A percentile compares a stretch with the other conserved stretches of the same genome.
phyloP scores from a whole-genome alignment of 2,113 vertebrate species.

The Geothlypis trichas region DNA sequence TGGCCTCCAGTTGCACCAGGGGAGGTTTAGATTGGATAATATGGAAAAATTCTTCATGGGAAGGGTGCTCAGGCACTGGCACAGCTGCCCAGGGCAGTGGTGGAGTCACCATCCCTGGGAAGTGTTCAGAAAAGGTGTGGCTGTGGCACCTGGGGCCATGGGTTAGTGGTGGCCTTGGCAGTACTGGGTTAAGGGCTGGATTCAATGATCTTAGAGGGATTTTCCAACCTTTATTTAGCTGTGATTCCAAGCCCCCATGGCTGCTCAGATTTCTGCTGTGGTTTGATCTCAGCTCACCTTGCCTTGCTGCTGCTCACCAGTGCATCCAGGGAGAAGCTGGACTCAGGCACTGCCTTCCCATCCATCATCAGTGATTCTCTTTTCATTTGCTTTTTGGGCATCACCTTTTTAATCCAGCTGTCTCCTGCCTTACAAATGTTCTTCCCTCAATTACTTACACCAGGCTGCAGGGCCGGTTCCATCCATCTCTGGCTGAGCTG shows the following conservation, averaged over 20 bases:
- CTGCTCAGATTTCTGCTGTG: neutral
- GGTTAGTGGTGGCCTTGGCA: neutral
- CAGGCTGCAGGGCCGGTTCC: neutral
- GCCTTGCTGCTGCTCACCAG: neutral
- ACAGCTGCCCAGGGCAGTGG: neutral
- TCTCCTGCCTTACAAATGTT: conserved; percentile 49
- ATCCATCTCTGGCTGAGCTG: neutral
- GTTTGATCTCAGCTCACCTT: neutral
- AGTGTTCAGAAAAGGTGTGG: accelerated
- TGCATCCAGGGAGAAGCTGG: neutral
- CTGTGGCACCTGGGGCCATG: neutral
- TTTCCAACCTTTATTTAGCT: neutral
- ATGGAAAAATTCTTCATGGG: neutral
- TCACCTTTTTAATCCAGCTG: conserved; percentile 61
- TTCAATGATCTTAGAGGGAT: neutral
- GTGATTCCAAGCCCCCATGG: neutral
- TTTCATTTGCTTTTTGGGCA: conserved; percentile 51
- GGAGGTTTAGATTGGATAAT: neutral
- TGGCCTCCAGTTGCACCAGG: accelerated
- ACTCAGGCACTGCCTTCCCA: neutral
- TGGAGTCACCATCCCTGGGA: neutral
- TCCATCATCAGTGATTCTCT: conserved; percentile 49
- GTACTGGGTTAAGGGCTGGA: neutral
- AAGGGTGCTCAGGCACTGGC: neutral
- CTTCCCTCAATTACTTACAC: conserved; percentile 19